Percentiles rank a stretch among this genome's conserved stretches.
These are phyloP conservation scores for Megathymus violae DNA, from an alignment of 1,140 invertebrate genomes.

Conservation along the genomic window DNA sequence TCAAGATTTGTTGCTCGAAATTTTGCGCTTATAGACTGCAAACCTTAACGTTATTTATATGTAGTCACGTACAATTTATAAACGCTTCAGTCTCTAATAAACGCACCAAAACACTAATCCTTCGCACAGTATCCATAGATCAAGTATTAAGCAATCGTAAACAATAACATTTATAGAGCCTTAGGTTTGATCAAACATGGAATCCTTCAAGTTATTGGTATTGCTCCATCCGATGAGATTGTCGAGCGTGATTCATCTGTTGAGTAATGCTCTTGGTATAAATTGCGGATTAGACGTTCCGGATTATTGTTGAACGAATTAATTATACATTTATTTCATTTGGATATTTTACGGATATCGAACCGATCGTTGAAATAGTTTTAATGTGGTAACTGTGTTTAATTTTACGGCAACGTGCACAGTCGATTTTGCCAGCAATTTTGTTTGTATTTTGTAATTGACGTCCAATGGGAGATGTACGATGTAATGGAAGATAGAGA, in stretches of 20 bases:
- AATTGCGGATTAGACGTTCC: background rate
- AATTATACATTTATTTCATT: background rate
- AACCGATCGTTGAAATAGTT: background rate
- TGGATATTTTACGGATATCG: background rate
- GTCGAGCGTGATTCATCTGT: slow-evolving; percentile 51
- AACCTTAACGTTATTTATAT: no score
- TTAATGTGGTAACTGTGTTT: background rate
- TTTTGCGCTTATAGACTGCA: no score
- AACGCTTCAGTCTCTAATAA: no score
- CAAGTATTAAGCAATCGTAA: slow-evolving; percentile 25
- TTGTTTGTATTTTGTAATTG: no score
- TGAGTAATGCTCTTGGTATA: slow-evolving; percentile 17
- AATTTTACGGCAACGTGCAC: no score
- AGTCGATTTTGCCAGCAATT: no score
- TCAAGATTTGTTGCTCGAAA: no score
- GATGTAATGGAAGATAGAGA: no score
- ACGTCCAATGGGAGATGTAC: no score
- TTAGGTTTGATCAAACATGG: slow-evolving; percentile 40
- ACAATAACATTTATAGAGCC: slow-evolving; percentile 25
- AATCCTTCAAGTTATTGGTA: slow-evolving; percentile 57
- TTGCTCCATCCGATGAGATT: slow-evolving; percentile 53
- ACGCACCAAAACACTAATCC: no score
- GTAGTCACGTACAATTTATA: no score
- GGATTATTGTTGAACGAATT: slow-evolving; percentile 6
- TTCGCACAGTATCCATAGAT: background rate